A percentile compares a stretch with the other conserved stretches of the same genome.
These are phyloP conservation scores for Tetragonisca angustula DNA, from an alignment of 2,888 invertebrate genomes.

Conservation along the genomic window DNA sequence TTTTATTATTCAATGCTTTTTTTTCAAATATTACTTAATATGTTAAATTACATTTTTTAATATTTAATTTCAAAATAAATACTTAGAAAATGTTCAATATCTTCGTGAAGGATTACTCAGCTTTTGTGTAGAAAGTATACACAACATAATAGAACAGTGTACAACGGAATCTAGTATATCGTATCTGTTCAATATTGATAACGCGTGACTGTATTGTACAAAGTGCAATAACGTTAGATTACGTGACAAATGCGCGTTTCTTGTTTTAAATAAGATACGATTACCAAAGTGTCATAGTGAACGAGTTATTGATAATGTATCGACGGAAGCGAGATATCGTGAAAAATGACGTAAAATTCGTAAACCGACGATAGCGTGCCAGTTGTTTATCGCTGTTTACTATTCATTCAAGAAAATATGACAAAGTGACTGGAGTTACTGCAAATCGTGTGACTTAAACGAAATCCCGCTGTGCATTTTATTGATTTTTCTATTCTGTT, in stretches of 20 bases:
- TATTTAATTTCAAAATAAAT: no score
- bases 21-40: no score
- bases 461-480: background rate
- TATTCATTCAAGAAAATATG: constrained; percentile 16
- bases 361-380: background rate
- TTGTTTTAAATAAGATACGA: background rate
- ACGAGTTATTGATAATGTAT: constrained; percentile 5
- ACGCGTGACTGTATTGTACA: background rate
- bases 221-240: background rate
- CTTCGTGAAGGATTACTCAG: no score
- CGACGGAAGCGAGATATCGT: constrained; percentile 8
- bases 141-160: background rate
- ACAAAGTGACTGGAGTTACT: background rate
- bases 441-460: background rate
- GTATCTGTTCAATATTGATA: background rate
- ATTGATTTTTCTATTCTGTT: background rate
- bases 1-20: no score
- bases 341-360: constrained; percentile 11
- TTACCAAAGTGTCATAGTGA: background rate
- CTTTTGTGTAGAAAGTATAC: no score
- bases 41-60: no score
- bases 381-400: constrained; percentile 22
- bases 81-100: no score
- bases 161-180: background rate
- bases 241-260: background rate